Conservation (phyloP, 2,797 vertebrate species). For the Galaxias olidus region DNA sequence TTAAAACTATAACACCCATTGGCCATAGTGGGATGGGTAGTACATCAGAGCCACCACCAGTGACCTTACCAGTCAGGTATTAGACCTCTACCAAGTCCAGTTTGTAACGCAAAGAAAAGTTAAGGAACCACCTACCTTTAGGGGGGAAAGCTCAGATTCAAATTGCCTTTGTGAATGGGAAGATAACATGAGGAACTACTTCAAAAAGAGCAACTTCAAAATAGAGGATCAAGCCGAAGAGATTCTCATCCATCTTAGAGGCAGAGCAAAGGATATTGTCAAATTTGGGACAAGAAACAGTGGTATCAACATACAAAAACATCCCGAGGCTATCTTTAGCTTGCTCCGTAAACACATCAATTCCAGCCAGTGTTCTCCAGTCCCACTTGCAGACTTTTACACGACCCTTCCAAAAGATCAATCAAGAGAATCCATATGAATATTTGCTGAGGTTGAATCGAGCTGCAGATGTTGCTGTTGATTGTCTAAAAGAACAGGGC, state of each 20-base stretch:
- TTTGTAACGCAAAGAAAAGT: slow-evolving; percentile 5
- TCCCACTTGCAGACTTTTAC: slow-evolving; percentile 36
- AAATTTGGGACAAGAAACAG: background rate
- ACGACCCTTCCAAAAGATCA: slow-evolving; percentile 26
- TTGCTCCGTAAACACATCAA: background rate
- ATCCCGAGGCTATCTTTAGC: background rate
- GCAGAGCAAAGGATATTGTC: slow-evolving; percentile 8
- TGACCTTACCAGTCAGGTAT: too few relatives aligned
- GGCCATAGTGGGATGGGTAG: background rate
- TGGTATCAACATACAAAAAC: background rate
- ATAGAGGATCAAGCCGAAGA: slow-evolving; percentile 29
- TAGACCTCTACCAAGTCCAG: slow-evolving; percentile 1
- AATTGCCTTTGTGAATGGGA: slow-evolving; percentile 18
- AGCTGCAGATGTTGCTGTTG: slow-evolving; percentile 24
- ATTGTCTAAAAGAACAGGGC: slow-evolving; percentile 25
- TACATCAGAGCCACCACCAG: background rate
- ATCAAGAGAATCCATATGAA: slow-evolving; percentile 20
- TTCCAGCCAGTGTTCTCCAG: background rate
- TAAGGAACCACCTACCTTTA: slow-evolving; percentile 10
- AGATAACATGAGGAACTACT: slow-evolving; percentile 15
- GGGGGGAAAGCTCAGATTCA: slow-evolving; percentile 14
- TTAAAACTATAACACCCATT: background rate
- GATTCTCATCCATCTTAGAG: slow-evolving; percentile 35
- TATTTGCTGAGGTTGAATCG: slow-evolving; percentile 46
- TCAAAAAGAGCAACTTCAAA: slow-evolving; percentile 2